Percentiles rank a stretch among this genome's conserved stretches.
Evolutionary conservation across 2,888 invertebrate genomes (phyloP).

Genomic region (Lochmaea capreae): DNA sequence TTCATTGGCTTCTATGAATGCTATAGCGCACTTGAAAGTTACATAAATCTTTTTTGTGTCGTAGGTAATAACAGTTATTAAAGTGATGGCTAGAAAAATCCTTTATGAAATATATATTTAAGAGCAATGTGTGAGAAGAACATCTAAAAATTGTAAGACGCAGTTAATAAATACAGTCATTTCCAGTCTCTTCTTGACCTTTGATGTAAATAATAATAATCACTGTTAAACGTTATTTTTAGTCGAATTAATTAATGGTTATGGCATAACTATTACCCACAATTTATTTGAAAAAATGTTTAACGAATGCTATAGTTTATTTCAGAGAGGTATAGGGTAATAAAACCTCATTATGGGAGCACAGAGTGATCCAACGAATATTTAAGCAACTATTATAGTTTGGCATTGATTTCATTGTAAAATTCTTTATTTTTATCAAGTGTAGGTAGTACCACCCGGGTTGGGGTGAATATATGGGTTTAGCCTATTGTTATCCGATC

Average conservation of each 20-base stretch:
- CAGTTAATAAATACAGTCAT: no score
- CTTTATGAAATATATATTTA: neutral
- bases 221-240: neutral
- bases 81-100: neutral
- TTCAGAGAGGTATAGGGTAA: no score
- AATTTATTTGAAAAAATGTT: neutral
- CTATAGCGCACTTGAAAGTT: neutral
- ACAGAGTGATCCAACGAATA: no score
- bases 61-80: conserved; percentile 7
- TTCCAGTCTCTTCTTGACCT: no score
- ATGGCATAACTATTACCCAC: neutral
- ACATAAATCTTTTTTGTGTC: conserved; percentile 7
- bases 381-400: no score
- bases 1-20: conserved; percentile 3
- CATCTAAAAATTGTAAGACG: neutral
- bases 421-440: no score
- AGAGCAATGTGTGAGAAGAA: neutral
- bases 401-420: no score
- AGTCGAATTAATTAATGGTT: neutral
- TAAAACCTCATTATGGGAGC: no score
- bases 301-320: neutral
- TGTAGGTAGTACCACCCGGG: no score
- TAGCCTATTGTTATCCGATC: no score
- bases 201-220: neutral
- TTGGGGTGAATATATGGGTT: no score